Evolutionary conservation across 1,140 invertebrate genomes (phyloP), one percentile per base, ranked within the genome.

Genomic region (Rhagoletis zephyria): DNA sequence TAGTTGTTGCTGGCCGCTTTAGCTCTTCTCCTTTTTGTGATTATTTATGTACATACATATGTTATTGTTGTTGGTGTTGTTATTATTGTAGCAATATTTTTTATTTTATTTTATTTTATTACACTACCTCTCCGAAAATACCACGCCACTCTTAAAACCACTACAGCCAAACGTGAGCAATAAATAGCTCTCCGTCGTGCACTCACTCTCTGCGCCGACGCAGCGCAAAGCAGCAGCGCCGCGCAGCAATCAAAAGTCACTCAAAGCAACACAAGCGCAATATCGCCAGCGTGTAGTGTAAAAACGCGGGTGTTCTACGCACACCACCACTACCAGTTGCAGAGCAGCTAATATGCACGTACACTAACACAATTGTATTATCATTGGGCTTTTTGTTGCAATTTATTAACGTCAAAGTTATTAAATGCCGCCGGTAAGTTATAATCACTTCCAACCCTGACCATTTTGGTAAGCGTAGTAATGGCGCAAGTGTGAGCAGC

Each of bases 241-340:
- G 90, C 91, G 90, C 89, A 90, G 91, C 91, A 90, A 92, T 91
- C 91, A 90, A 90, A 91, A 92, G 92, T 90, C 92, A 91, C 92
- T 91, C 92, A 91, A 91, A 91, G 91, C 91, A 91, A 81, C n/a
- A 81, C 74, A 56, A 3, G 3, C n/a, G 16, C 5, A 81, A 6
- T 30, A 4, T 4, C 5, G 4, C 4, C 1, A 4, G 61, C 10
- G 2, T 40, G 85, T 1, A 14, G 10, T 56, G 10, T 5, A 40
- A 16, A 12, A 16, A n/a, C 48, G n/a, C 5, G 74, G 2, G 0
- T 19, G 16, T 30, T 63, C 59, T 40, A 9, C 59, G n/a, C 81
- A 42, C 19, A 61, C 30, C 30, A 60, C 30, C 30, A 30, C 3
- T 30, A 30, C 30, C 30, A 30, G 30, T 1, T 30, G 30, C 30